Conservation (phyloP, 2,888 invertebrate species). For the Parasteatoda lunata region DNA sequence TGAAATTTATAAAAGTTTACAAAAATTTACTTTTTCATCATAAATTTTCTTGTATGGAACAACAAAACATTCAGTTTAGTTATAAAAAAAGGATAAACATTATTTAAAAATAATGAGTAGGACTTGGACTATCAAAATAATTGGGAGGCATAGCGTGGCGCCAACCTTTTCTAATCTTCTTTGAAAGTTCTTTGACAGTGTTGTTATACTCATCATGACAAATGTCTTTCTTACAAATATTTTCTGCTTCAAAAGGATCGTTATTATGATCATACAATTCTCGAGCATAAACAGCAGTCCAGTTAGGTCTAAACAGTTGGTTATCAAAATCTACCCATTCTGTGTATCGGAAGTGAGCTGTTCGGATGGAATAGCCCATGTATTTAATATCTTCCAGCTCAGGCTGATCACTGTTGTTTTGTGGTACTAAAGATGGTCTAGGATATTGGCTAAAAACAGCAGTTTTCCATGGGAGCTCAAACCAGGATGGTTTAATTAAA, state of each 20-base stretch:
- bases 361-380: slow-evolving; percentile 91
- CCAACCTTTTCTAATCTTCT: slow-evolving; percentile 71
- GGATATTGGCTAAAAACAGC: slow-evolving; percentile 89
- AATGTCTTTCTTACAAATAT: slow-evolving; percentile 78
- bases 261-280: slow-evolving; percentile 86
- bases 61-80: too few species aligned
- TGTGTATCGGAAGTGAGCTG: slow-evolving; percentile 83
- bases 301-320: slow-evolving; percentile 79
- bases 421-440: slow-evolving; percentile 80
- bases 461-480: slow-evolving; percentile 73
- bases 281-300: slow-evolving; percentile 81
- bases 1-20: too few species aligned
- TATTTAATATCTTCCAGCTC: slow-evolving; percentile 83
- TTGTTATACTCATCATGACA: slow-evolving; percentile 72
- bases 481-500: slow-evolving; percentile 32
- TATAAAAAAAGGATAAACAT: background rate
- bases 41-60: too few species aligned
- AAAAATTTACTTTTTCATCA: too few species aligned
- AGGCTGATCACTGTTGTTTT: slow-evolving; percentile 85
- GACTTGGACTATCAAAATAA: slow-evolving; percentile 17
- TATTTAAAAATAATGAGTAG: background rate
- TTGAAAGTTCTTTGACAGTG: slow-evolving; percentile 67
- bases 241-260: slow-evolving; percentile 83
- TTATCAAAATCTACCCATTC: slow-evolving; percentile 86
- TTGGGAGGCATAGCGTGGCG: slow-evolving; percentile 58